Evolutionary conservation across 2,888 invertebrate genomes (phyloP), one percentile per base, ranked within the genome.

Genomic region (Cosmorhoe ocellata): DNA sequence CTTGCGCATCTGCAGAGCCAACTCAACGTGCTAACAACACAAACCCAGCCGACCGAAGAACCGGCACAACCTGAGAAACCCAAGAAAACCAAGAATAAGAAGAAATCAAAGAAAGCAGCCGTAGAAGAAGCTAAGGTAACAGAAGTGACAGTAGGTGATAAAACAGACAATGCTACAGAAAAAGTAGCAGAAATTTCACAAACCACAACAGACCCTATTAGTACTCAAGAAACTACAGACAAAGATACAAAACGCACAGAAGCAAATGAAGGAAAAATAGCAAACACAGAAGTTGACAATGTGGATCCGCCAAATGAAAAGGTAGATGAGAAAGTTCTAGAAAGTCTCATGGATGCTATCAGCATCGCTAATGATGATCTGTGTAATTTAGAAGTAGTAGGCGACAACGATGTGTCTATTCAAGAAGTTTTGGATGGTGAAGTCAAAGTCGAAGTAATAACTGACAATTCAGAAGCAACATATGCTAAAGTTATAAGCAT

Each of bases 1-100:
- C 74, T 93, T n/a, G 91, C 91, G 1, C 91, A 92, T 56, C 71
- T 93, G 7, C 92, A 93, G 58, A 90, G 79, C 34, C 92, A 93
- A 69, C 76, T 93, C 56, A 91, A 91, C 58, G 83, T 81, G 0
- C 68, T 91, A 8, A 86, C 88, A 1, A 83, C 68, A 40, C 78
- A 81, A 43, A 57, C 39, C 9, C 9, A 70, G 60, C 39, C 52
- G 5, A 6, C 24, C 1, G 81, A 82, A 22, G 88, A 81, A 58
- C 63, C 85, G 0, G 69, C 82, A 0, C 88, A 85, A 64, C 69
- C 71, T 1, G 86, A 87, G 36, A 87, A 82, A 64, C 64, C 69
- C 11, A 88, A 87, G 59, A 87, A 87, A 60, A 76, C 81, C 0
- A 88, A 87, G 62, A 81, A 84, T 0, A 89, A 89, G 61, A 89